Conservation (phyloP, 2,888 invertebrate genomes). For the Zaprionus lineosus region DNA sequence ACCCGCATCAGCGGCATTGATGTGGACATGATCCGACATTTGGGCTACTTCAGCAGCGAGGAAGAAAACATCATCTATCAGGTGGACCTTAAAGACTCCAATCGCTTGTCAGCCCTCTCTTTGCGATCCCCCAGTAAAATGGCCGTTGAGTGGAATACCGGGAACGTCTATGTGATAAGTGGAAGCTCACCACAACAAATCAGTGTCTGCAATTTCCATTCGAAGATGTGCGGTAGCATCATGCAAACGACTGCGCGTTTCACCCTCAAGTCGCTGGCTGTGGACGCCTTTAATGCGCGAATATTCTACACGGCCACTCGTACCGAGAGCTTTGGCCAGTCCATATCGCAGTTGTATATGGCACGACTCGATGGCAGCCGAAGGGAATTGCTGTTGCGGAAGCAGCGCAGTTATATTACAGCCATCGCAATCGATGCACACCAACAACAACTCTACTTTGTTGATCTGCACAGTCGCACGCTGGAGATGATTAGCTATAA, state of each 20-base stretch:
- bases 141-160: slow-evolving; percentile 87
- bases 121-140: slow-evolving; percentile 84
- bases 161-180: slow-evolving; percentile 86
- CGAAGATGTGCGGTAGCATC: slow-evolving; percentile 84
- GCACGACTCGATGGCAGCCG: slow-evolving; percentile 84
- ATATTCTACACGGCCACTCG: slow-evolving; percentile 85
- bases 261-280: slow-evolving; percentile 85
- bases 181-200: slow-evolving; percentile 83
- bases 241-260: slow-evolving; percentile 83
- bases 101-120: slow-evolving; percentile 74
- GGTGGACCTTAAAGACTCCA: slow-evolving; percentile 69
- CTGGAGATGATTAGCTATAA: slow-evolving; percentile 84
- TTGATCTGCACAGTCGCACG: slow-evolving; percentile 85
- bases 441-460: slow-evolving; percentile 88
- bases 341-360: slow-evolving; percentile 84
- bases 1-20: slow-evolving; percentile 85
- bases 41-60: slow-evolving; percentile 84
- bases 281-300: slow-evolving; percentile 86
- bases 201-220: slow-evolving; percentile 84
- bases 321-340: slow-evolving; percentile 82
- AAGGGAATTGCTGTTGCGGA: slow-evolving; percentile 82
- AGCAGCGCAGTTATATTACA: slow-evolving; percentile 80
- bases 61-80: slow-evolving; percentile 83
- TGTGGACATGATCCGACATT: slow-evolving; percentile 82
- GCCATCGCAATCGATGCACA: slow-evolving; percentile 84